phyloP scores from a whole-genome alignment of 2,888 invertebrate genomes.

The Diarsia mendica region DNA sequence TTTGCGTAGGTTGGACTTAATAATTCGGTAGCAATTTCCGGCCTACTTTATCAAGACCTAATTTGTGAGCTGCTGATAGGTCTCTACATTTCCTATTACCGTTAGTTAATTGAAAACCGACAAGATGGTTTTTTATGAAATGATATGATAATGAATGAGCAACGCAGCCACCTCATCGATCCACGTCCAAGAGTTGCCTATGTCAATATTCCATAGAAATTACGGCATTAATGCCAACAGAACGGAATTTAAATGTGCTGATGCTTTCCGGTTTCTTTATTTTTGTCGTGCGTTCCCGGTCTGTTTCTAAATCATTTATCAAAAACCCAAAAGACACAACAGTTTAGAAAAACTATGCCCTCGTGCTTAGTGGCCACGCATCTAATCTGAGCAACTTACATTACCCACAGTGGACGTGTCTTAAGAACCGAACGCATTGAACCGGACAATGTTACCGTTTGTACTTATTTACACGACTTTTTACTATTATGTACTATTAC shows the following conservation, averaged over 20 bases:
- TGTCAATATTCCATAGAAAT: background rate
- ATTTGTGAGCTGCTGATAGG: background rate
- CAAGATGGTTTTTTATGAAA: background rate
- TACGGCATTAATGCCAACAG: background rate
- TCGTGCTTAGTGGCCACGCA: conserved; percentile 73
- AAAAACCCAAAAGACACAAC: background rate
- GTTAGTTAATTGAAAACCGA: background rate
- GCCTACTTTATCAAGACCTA: too few species aligned
- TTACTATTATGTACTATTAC: conserved; percentile 51
- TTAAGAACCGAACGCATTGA: conserved; percentile 85
- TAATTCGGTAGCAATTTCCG: background rate
- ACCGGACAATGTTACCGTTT: conserved; percentile 86
- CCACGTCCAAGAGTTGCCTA: background rate
- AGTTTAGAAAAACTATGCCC: conserved; percentile 5
- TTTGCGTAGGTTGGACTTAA: too few species aligned
- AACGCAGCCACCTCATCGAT: background rate
- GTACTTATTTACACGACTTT: conserved; percentile 73
- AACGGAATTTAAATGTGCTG: background rate
- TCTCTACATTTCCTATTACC: background rate
- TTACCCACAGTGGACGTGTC: conserved; percentile 86
- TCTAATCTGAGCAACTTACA: conserved; percentile 85
- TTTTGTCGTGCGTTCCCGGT: background rate
- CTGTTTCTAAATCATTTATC: background rate
- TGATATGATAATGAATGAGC: too few species aligned
- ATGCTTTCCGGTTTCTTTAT: background rate